These are phyloP conservation scores for Lanius collurio DNA, from an alignment of 2,113 vertebrate species.

Conservation along the genomic window DNA sequence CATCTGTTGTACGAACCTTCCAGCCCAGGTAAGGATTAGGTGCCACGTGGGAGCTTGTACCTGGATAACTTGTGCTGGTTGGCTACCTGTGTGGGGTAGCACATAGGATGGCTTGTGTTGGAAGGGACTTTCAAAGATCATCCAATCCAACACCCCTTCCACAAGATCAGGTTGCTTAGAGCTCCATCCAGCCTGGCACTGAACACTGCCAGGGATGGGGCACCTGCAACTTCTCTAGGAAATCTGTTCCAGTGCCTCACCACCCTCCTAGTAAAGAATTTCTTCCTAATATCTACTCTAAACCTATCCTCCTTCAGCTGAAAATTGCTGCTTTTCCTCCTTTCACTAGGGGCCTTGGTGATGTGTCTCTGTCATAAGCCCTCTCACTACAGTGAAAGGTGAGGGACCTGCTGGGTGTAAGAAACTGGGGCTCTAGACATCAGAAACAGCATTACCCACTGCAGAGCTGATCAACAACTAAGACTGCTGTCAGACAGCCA, in stretches of 20 bases:
- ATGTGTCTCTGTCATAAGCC: neutral
- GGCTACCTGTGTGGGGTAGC: rapidly evolving
- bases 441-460: neutral
- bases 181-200: rapidly evolving
- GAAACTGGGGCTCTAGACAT: neutral
- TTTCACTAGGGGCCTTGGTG: neutral
- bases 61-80: neutral
- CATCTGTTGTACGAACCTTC: neutral
- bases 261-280: neutral
- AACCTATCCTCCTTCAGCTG: neutral
- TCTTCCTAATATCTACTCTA: neutral
- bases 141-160: neutral
- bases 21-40: neutral
- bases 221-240: neutral
- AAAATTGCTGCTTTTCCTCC: neutral
- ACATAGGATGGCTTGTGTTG: neutral
- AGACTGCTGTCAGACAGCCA: neutral
- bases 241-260: neutral
- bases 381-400: neutral
- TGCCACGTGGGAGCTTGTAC: neutral
- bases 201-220: neutral
- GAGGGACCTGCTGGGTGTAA: neutral
- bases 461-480: neutral
- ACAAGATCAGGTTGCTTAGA: neutral
- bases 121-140: neutral